A percentile compares a stretch with the other conserved stretches of the same genome.
Conservation (phyloP, 2,113 vertebrate species). For the Ptyas mucosa region DNA sequence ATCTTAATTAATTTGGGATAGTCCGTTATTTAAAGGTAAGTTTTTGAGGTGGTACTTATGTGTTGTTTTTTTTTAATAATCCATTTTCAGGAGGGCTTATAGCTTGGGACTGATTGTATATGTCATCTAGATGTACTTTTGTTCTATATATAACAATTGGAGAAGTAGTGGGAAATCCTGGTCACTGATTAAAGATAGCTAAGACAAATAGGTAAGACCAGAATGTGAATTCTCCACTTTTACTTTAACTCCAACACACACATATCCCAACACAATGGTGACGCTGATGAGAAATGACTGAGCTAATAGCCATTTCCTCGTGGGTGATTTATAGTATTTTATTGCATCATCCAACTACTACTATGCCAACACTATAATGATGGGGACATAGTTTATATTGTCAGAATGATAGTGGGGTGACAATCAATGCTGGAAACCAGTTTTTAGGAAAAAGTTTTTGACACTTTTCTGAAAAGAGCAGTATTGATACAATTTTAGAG, state of each 20-base stretch:
- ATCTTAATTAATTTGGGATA: neutral
- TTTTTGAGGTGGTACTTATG: neutral
- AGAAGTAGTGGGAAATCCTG: neutral
- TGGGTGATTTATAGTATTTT: neutral
- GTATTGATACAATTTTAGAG: neutral
- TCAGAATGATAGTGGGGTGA: neutral
- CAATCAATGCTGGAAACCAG: neutral
- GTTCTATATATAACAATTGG: neutral
- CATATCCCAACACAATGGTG: neutral
- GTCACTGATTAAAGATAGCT: neutral
- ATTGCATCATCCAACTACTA: neutral
- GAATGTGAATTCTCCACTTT: neutral
- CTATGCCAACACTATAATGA: neutral
- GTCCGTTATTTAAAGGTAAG: neutral
- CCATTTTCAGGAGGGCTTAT: neutral
- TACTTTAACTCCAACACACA: neutral
- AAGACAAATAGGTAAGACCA: neutral
- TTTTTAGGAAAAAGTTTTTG: neutral
- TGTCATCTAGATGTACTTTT: neutral
- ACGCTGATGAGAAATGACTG: neutral
- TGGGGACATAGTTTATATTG: neutral
- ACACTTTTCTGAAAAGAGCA: neutral
- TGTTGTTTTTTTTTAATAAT: neutral
- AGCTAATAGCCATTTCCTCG: neutral
- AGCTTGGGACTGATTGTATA: neutral